Evolutionary conservation across 2,113 vertebrate species (phyloP).

Genomic region (Steatornis caripensis): DNA sequence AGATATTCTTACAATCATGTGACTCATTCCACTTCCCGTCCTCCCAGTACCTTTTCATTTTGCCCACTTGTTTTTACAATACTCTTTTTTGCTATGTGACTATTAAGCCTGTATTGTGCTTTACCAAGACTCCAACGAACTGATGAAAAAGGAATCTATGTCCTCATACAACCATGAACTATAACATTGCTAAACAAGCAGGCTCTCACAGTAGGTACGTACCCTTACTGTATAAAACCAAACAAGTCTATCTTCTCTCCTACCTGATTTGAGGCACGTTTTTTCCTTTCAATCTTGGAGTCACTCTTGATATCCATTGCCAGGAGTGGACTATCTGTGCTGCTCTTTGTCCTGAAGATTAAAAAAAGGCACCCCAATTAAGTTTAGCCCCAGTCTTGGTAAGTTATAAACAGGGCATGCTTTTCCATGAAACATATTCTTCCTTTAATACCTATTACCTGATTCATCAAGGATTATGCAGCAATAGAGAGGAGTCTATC

Average conservation of each 20-base stretch:
- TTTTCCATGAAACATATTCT: not conserved
- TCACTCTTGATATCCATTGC: constrained; percentile 68
- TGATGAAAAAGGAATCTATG: not conserved
- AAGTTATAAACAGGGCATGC: not conserved
- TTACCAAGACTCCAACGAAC: not conserved
- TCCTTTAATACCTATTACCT: not conserved
- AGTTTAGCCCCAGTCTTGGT: not conserved
- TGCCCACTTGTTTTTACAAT: not conserved
- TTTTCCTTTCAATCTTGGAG: constrained; percentile 86
- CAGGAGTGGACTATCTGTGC: constrained; percentile 65
- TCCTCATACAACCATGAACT: not conserved
- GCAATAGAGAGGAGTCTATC: not conserved
- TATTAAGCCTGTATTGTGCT: not conserved
- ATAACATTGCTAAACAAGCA: not conserved
- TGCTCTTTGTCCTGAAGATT: constrained; percentile 82
- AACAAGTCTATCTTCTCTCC: not conserved
- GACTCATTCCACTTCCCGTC: not conserved
- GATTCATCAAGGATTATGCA: not conserved
- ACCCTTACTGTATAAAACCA: not conserved
- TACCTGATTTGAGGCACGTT: constrained; percentile 85
- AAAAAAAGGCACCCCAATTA: constrained; percentile 1
- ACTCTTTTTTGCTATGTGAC: not conserved
- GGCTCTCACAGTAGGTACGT: not conserved
- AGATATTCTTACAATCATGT: not conserved
- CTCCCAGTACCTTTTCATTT: not conserved